Conservation (phyloP, 2,888 invertebrate genomes). For the Brachyptera risi region DNA sequence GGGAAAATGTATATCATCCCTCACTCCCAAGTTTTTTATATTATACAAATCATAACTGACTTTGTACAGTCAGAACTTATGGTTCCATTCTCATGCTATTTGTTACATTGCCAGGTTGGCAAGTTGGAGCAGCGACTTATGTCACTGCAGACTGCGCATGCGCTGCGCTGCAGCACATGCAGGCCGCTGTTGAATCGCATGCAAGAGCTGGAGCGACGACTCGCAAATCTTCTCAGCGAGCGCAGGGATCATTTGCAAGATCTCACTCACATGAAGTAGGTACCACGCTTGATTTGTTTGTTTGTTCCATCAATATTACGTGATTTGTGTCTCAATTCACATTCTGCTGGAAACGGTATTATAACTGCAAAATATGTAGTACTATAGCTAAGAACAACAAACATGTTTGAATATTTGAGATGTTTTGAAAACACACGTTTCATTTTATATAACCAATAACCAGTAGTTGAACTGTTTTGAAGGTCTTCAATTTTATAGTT, state of each 20-base stretch:
- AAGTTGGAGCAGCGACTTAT: constrained; percentile 66
- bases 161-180: constrained; percentile 64
- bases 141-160: constrained; percentile 66
- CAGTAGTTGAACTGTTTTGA: too few species aligned
- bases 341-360: background rate
- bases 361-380: background rate
- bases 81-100: too few species aligned
- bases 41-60: too few species aligned
- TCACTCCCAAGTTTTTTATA: too few species aligned
- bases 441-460: too few species aligned
- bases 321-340: background rate
- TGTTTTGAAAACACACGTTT: too few species aligned
- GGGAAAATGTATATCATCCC: too few species aligned
- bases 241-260: constrained; percentile 67
- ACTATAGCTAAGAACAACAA: too few species aligned
- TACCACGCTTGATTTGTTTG: constrained; percentile 24
- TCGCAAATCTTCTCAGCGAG: constrained; percentile 57
- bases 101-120: constrained; percentile 53
- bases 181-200: constrained; percentile 59
- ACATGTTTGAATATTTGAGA: too few species aligned
- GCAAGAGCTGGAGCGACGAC: constrained; percentile 58
- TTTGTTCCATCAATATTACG: background rate
- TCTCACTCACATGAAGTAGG: constrained; percentile 76
- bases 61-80: too few species aligned
- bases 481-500: too few species aligned